A percentile compares a stretch with the other conserved stretches of the same genome.
phyloP scores from a whole-genome alignment of 2,797 vertebrate species.

The Calcarius lapponicus region DNA sequence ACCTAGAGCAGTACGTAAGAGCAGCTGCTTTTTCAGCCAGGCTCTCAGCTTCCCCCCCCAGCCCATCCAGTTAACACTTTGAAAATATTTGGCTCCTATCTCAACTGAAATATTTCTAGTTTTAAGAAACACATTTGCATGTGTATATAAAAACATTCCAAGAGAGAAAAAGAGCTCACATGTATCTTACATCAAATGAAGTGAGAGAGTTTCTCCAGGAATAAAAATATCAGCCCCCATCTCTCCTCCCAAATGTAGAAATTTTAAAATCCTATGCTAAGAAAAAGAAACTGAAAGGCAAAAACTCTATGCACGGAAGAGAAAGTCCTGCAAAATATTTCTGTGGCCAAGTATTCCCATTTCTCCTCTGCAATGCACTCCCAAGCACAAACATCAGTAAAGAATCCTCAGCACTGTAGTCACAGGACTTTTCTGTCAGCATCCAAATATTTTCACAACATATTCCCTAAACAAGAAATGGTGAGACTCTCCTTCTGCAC shows the following conservation, averaged over 20 bases:
- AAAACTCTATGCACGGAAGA: not conserved
- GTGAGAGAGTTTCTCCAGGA: not conserved
- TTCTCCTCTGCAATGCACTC: not conserved
- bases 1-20: not conserved
- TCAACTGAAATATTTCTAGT: not conserved
- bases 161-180: not conserved
- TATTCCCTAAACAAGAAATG: not conserved
- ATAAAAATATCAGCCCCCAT: not conserved
- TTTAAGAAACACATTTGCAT: not conserved
- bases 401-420: not conserved
- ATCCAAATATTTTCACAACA: not conserved
- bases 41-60: not conserved
- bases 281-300: not conserved
- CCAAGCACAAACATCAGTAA: not conserved
- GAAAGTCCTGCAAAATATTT: not conserved
- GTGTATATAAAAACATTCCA: not conserved
- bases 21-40: not conserved
- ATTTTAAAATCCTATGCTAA: not conserved
- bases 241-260: not conserved
- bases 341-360: fast-evolving
- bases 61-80: not conserved
- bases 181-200: not conserved
- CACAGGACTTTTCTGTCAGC: not conserved
- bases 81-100: not conserved
- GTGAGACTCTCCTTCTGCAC: not conserved